Base-by-base conservation (phyloP, 2,888 invertebrate genomes). In the Ichneumoninae sp. region DNA sequence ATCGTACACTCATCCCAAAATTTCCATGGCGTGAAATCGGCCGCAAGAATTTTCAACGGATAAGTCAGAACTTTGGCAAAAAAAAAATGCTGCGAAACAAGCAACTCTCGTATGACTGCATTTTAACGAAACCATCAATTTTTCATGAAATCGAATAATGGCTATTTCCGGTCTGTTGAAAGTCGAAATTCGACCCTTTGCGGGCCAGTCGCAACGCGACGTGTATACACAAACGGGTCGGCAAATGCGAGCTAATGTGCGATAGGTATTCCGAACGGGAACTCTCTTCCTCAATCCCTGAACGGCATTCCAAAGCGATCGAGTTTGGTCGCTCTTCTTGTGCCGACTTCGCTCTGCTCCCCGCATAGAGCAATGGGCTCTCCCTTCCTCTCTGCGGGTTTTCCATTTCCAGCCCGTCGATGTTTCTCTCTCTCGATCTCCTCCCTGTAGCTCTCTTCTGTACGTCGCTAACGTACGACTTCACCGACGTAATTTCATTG, bases 301-400 rank as follows among this genome's bases (percentile, higher is more conserved):
- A 76, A 60, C 76, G 63, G 65, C 70, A 76, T 81, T 76, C 70
- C 52, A 76, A 76, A 76, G 75, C 40, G 81, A 76, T 81, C 76
- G 70, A 70, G 70, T 68, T 74, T 57, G 26, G 65, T 69, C 40
- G 44, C 69, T 60, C 40, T 68, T 68, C 73, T 26, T 22, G 44
- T 44, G 22, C 19, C n/a, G 44, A 33, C 40, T 66, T 10, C 8
- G 30, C 30, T 16, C 50, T 54, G 22, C 69, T 65, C 44, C 30
- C 30, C 60, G 22, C 47, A 44, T 52, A 22, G 19, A 40, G 66
- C n/a, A 66, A 60, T 50, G 47, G 22, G 50, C 57, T 54, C 47
- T 40, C 13, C 1, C 22, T 50, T 16, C 16, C 16, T 69, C 69
- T 69, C 57, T 40, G 40, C 26, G 57, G 65, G 63, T 76, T 81